Percentiles rank a stretch among this genome's conserved stretches.
These are phyloP conservation scores for Ivindomyrus marchei DNA, from an alignment of 2,113 vertebrate species.

Conservation along the genomic window DNA sequence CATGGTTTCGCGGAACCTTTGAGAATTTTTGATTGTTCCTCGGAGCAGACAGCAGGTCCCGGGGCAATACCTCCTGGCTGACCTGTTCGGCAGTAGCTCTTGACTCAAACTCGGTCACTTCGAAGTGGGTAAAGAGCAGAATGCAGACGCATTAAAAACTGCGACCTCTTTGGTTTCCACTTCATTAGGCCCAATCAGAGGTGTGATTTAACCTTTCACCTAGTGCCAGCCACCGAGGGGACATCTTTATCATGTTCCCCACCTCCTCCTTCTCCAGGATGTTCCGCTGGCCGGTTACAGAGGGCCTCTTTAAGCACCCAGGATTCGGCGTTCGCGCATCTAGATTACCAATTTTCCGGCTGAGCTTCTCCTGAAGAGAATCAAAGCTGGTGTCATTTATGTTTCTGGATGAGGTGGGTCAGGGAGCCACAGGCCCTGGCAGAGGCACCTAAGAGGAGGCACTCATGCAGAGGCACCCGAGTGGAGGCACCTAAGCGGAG, in stretches of 20 bases:
- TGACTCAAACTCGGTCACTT: constrained; percentile 11
- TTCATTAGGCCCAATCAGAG: background rate
- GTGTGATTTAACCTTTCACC: background rate
- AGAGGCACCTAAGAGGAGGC: background rate
- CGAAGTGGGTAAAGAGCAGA: background rate
- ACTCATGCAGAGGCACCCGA: background rate
- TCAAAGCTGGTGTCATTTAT: background rate
- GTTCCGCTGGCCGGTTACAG: background rate
- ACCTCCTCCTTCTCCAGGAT: no score
- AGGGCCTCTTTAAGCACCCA: background rate
- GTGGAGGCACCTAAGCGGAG: background rate
- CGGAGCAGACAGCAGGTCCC: background rate
- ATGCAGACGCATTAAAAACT: background rate
- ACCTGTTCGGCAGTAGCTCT: background rate
- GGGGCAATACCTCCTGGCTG: background rate
- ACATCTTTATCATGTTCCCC: background rate
- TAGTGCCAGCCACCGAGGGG: background rate
- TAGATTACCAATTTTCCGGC: background rate
- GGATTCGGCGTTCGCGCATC: background rate
- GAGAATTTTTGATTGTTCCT: background rate
- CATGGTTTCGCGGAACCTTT: background rate
- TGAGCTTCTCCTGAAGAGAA: background rate
- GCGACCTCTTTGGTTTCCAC: constrained; percentile 6
- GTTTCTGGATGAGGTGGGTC: background rate
- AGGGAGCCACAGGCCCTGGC: background rate